Evolutionary conservation across 2,888 invertebrate species (phyloP).

Genomic region (Oscheius sp.): DNA sequence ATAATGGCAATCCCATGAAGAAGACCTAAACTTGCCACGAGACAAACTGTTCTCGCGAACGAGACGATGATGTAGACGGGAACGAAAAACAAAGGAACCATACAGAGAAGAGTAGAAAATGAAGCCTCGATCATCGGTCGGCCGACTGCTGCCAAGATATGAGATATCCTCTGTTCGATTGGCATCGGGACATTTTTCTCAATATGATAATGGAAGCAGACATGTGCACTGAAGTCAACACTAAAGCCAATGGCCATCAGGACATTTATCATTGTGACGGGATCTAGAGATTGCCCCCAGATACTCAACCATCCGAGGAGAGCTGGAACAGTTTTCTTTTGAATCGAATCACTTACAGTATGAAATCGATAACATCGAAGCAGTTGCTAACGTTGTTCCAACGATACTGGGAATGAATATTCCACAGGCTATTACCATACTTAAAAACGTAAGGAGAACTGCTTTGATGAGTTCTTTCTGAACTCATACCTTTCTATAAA

Average conservation of each 20-base stretch:
- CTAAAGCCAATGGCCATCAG: slow-evolving; percentile 83
- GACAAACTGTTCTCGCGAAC: slow-evolving; percentile 58
- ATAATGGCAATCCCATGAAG: slow-evolving; percentile 63
- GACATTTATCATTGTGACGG: slow-evolving; percentile 64
- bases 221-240: slow-evolving; percentile 90
- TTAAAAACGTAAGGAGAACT: slow-evolving; percentile 59
- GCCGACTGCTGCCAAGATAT: slow-evolving; percentile 50
- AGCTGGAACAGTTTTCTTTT: slow-evolving; percentile 35
- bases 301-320: slow-evolving; percentile 59
- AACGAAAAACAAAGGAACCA: slow-evolving; percentile 63
- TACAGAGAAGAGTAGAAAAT: slow-evolving; percentile 62
- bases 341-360: slow-evolving; percentile 44
- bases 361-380: slow-evolving; percentile 62
- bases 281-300: slow-evolving; percentile 63
- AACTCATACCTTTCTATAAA: neutral
- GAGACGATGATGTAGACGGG: slow-evolving; percentile 62
- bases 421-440: slow-evolving; percentile 65
- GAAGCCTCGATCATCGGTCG: slow-evolving; percentile 65
- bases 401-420: slow-evolving; percentile 59
- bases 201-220: slow-evolving; percentile 83
- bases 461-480: slow-evolving; percentile 64
- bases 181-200: slow-evolving; percentile 29
- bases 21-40: slow-evolving; percentile 52
- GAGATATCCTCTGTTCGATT: slow-evolving; percentile 39
- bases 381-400: slow-evolving; percentile 56